Conservation (phyloP, 2,888 invertebrate species). For the Ferrisia virgata region DNA sequence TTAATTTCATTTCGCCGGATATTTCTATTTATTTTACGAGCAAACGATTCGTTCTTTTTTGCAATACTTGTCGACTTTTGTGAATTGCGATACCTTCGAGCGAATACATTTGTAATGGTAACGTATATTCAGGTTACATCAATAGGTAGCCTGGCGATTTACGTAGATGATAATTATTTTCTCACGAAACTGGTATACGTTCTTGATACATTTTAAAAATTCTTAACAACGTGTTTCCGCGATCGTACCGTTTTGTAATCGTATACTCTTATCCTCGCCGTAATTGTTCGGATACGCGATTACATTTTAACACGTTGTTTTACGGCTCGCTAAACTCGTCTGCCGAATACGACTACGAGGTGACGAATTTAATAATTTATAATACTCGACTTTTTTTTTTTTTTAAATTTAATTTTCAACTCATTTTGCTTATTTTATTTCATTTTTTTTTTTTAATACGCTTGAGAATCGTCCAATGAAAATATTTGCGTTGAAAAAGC, state of each 20-base stretch:
- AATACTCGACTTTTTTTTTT: background rate
- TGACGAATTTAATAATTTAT: background rate
- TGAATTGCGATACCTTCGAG: no score
- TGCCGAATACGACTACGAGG: background rate
- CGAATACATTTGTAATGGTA: background rate
- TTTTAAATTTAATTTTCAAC: background rate
- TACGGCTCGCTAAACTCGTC: background rate
- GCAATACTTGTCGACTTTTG: no score
- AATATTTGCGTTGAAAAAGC: no score
- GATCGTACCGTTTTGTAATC: background rate
- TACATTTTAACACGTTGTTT: slow-evolving; percentile 18
- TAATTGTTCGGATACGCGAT: slow-evolving; percentile 6
- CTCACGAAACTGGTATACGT: background rate
- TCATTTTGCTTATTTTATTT: background rate
- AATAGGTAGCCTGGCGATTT: background rate
- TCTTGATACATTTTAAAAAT: background rate
- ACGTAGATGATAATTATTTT: background rate
- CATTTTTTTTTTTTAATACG: background rate
- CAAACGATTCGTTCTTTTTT: no score
- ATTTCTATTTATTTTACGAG: no score
- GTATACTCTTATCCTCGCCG: background rate
- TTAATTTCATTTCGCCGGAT: no score
- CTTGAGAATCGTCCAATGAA: background rate
- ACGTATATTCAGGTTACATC: background rate
- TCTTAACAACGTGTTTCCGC: background rate